Percentiles rank a stretch among this genome's conserved stretches.
phyloP scores from a whole-genome alignment of 1,140 invertebrate genomes.

The Tetramorium parvispinum region DNA sequence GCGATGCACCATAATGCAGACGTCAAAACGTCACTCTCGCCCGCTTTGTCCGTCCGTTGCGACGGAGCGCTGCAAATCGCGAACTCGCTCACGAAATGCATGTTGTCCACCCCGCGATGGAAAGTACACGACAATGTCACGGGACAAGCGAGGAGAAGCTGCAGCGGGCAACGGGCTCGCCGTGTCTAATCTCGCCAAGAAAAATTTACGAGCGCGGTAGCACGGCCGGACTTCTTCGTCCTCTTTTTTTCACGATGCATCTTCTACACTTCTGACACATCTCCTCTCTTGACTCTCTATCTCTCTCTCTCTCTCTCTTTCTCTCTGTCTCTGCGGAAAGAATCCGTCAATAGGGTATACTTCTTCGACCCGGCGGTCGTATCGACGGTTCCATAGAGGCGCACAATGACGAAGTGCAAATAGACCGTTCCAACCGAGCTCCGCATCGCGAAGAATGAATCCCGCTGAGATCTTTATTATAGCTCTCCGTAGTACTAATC shows the following conservation, averaged over 20 bases:
- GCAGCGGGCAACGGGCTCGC: conserved; percentile 29
- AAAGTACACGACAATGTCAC: conserved; percentile 41
- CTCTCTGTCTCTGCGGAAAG: conserved; percentile 64
- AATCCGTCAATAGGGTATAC: conserved; percentile 78
- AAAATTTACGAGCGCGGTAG: conserved; percentile 70
- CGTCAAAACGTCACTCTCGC: conserved; percentile 67
- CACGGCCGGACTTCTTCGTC: conserved; percentile 17
- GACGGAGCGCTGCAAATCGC: conserved; percentile 60
- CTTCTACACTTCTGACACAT: background rate
- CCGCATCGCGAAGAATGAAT: conserved; percentile 69
- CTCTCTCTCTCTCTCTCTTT: background rate
- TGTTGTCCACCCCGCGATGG: background rate
- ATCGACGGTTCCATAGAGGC: conserved; percentile 44
- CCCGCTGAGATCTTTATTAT: conserved; percentile 78
- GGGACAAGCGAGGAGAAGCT: conserved; percentile 22
- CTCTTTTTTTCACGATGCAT: conserved; percentile 7
- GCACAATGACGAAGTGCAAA: conserved; percentile 79
- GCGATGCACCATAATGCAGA: conserved; percentile 64
- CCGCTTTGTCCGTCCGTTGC: conserved; percentile 54
- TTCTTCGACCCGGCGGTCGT: conserved; percentile 50
- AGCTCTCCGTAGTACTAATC: conserved; percentile 35
- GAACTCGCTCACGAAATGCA: conserved; percentile 44
- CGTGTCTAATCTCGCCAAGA: conserved; percentile 70
- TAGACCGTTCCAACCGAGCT: conserved; percentile 68
- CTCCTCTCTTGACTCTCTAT: conserved; percentile 28